These are phyloP conservation scores for Aphelocoma californica DNA, from an alignment of 2,797 vertebrate species.

Conservation along the genomic window DNA sequence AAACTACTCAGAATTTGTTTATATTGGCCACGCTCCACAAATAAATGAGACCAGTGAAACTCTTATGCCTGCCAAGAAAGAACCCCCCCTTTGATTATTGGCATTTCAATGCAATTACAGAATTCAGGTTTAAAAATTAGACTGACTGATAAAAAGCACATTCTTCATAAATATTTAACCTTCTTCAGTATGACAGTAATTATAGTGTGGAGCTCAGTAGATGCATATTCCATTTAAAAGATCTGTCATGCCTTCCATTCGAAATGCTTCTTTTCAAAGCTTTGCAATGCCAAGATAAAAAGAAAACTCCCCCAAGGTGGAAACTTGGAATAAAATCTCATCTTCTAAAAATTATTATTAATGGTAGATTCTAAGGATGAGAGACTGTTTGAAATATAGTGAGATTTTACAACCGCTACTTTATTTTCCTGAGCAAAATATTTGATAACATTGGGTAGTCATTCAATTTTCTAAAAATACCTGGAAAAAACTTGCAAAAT, in stretches of 20 bases:
- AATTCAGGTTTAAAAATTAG: constrained; percentile 69
- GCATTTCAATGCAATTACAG: constrained; percentile 64
- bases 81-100: constrained; percentile 11
- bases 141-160: constrained; percentile 69
- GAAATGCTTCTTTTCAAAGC: constrained; percentile 39
- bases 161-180: constrained; percentile 77
- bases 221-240: constrained; percentile 43
- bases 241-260: constrained; percentile 51
- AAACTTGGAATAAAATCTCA: constrained; percentile 51
- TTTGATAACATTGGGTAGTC: neutral
- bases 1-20: neutral
- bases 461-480: neutral
- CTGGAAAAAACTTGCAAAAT: neutral
- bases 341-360: constrained; percentile 58
- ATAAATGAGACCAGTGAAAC: constrained; percentile 16
- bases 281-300: constrained; percentile 53
- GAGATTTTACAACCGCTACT: constrained; percentile 20
- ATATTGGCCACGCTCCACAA: neutral
- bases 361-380: constrained; percentile 43
- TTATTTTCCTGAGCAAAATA: constrained; percentile 37
- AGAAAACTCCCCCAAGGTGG: constrained; percentile 59
- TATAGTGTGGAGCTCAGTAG: constrained; percentile 45
- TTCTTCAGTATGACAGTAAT: constrained; percentile 63
- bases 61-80: constrained; percentile 35
- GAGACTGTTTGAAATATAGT: constrained; percentile 10